Base-by-base conservation (phyloP, 2,888 invertebrate species). In the Unio delphinus region DNA sequence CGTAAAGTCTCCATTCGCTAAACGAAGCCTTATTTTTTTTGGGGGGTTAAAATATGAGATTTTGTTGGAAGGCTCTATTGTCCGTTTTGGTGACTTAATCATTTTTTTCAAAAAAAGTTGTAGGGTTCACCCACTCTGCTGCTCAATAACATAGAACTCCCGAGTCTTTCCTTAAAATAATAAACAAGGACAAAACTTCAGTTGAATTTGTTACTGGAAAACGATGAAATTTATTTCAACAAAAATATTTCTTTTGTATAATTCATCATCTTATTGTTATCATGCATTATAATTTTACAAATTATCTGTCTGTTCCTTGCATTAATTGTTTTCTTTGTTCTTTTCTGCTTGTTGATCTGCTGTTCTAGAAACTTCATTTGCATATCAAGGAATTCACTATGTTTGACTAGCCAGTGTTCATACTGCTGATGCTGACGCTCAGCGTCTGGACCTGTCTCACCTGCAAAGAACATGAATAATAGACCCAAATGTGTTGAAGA, bases 301-400 rank as follows among this genome's bases (percentile, higher is more conserved):
- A 15, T 69, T 70, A 86, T 86, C 82, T 84, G 82, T 82, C 86
- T 74, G 90, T 96, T 95, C 89, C 95, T 95, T 87, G 96, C 96
- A 89, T 95, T 96, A 88, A 97, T 92, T 79, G 96, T 84, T 79
- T 91, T 91, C 83, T 90, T 91, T 94, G 95, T 92, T 91, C 96
- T 96, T 86, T 96, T 93, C 75, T 96, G 92, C 91, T 96, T 96
- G 88, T 93, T 94, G 73, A 97, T 95, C 91, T 96, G 96, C 66
- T 94, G 93, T 89, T 97, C 96, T 90, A 95, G 95, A 90, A 93
- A 94, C 88, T 95, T 94, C 83, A 95, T 92, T 90, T 96, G 95
- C 86, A 94, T 93, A 59, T 86, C 86, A n/a, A 85, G 74, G 69
- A 80, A 83, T 68, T 85, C 83, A 20, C 79, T 73, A 59, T 84